These are phyloP conservation scores for Ceuthmochares aereus DNA, from an alignment of 2,113 vertebrate genomes.

Conservation along the genomic window DNA sequence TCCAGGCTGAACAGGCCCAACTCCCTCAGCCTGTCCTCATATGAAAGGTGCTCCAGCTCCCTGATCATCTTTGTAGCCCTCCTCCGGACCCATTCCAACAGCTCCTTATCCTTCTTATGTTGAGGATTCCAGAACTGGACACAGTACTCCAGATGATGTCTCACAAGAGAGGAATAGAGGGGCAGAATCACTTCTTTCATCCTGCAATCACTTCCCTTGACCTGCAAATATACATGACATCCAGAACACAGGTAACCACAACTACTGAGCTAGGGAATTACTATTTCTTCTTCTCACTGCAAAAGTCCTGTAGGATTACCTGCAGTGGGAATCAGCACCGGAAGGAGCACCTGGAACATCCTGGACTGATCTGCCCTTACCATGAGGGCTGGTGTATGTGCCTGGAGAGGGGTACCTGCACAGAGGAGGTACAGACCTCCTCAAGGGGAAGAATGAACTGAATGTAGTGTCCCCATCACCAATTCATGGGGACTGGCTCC, in stretches of 20 bases:
- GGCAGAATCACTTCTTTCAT: no score
- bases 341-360: background rate
- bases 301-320: background rate
- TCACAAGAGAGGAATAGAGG: no score
- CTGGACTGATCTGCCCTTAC: background rate
- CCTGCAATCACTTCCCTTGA: no score
- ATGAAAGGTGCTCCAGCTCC: no score
- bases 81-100: no score
- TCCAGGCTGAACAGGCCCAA: no score
- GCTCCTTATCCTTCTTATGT: no score
- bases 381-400: rapidly evolving
- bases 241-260: background rate
- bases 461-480: rapidly evolving
- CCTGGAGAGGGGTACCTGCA: background rate
- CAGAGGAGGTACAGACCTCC: background rate
- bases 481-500: background rate
- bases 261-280: background rate
- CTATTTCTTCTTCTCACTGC: background rate
- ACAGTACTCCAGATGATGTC: no score
- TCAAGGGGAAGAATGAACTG: background rate
- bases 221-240: no score
- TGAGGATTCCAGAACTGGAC: no score
- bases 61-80: no score
- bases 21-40: no score
- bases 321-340: background rate